phyloP scores from a whole-genome alignment of 1,140 invertebrate genomes.

The Hesperophylax magnus region DNA sequence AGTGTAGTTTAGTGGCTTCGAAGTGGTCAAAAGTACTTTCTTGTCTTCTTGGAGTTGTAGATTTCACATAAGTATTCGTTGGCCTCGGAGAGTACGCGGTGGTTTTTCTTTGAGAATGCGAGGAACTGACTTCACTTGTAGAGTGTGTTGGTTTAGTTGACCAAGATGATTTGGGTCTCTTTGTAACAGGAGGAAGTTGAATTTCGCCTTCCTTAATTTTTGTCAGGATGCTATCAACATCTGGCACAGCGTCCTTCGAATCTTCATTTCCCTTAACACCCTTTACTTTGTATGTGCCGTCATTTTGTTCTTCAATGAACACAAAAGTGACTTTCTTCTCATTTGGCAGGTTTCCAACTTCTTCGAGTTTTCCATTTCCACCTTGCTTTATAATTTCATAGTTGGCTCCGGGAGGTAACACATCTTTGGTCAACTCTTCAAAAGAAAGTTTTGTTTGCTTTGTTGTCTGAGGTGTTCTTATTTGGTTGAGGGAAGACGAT shows the following conservation, averaged over 20 bases:
- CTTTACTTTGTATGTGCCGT: constrained; percentile 87
- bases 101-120: constrained; percentile 63
- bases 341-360: constrained; percentile 76
- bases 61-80: constrained; percentile 29
- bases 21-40: constrained; percentile 48
- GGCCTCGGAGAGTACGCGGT: constrained; percentile 38
- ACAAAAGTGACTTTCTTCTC: constrained; percentile 89
- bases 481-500: constrained; percentile 61
- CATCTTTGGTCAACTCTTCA: constrained; percentile 83
- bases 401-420: constrained; percentile 81
- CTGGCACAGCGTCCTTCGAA: constrained; percentile 78
- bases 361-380: constrained; percentile 79
- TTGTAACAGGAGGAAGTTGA: constrained; percentile 78
- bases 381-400: constrained; percentile 84
- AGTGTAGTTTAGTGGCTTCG: constrained; percentile 51
- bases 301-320: constrained; percentile 85
- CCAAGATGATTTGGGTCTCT: constrained; percentile 60
- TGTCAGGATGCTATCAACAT: constrained; percentile 85
- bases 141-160: constrained; percentile 63
- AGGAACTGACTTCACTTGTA: not conserved
- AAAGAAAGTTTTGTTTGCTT: constrained; percentile 70
- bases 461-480: constrained; percentile 62
- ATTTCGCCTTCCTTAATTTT: constrained; percentile 86
- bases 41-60: constrained; percentile 12
- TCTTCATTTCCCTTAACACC: constrained; percentile 82